Evolutionary conservation across 2,797 vertebrate species (phyloP).

Genomic region (Leptatherina wallacei): DNA sequence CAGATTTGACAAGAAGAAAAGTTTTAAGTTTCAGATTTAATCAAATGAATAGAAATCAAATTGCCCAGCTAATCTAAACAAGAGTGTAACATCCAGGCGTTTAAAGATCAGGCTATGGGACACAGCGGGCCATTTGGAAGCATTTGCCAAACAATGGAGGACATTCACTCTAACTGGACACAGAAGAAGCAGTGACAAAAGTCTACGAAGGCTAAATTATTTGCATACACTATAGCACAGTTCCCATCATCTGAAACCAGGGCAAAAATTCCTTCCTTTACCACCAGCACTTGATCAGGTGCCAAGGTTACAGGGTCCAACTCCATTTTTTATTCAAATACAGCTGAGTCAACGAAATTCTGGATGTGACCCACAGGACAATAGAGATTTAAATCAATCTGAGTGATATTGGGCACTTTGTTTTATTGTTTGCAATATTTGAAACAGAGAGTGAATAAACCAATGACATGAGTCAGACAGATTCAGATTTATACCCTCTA

Average conservation of each 20-base stretch:
- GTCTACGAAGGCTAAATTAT: constrained; percentile 48
- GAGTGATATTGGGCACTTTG: constrained; percentile 10
- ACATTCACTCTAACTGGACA: constrained; percentile 63
- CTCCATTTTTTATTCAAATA: constrained; percentile 14
- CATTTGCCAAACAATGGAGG: constrained; percentile 64
- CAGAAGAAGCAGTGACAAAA: constrained; percentile 60
- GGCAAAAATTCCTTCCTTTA: constrained; percentile 26
- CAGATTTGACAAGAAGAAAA: constrained; percentile 1
- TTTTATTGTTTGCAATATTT: constrained; percentile 13
- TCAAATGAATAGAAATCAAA: neutral
- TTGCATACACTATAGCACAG: constrained; percentile 43
- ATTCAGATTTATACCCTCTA: constrained; percentile 35
- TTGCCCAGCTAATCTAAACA: neutral
- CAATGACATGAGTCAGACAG: constrained; percentile 22
- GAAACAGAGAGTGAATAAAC: constrained; percentile 1
- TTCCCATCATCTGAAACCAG: constrained; percentile 32
- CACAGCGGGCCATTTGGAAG: constrained; percentile 52
- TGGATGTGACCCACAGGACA: constrained; percentile 17
- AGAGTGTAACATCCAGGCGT: constrained; percentile 18
- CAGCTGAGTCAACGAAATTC: constrained; percentile 36
- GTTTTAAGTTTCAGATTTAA: neutral
- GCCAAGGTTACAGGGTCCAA: constrained; percentile 37
- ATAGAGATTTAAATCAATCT: constrained; percentile 18
- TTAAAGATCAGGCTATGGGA: constrained; percentile 38
- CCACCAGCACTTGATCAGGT: constrained; percentile 7